A percentile compares a stretch with the other conserved stretches of the same genome.
Conservation (phyloP, 2,113 vertebrate genomes). For the Paramormyrops kingsleyae region DNA sequence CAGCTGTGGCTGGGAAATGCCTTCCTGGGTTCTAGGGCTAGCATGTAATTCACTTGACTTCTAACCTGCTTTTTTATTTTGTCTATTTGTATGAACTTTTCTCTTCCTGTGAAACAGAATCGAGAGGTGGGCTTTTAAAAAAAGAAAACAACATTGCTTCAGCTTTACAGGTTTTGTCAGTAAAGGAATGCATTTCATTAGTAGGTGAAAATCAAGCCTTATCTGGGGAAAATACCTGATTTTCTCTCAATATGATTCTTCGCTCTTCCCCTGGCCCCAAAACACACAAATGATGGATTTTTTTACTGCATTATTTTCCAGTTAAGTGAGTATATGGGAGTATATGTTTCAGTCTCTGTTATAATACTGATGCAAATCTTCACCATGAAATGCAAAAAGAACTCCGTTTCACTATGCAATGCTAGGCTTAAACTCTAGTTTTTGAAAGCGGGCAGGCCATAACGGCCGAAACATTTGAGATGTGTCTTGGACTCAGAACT, state of each 20-base stretch:
- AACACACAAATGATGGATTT: not conserved
- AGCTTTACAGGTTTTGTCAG: not conserved
- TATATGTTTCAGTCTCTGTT: not conserved
- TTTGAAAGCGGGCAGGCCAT: not conserved
- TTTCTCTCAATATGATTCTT: not conserved
- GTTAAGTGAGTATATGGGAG: not conserved
- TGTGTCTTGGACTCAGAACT: not conserved
- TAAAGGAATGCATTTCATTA: not conserved
- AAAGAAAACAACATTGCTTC: not conserved
- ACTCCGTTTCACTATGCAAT: not conserved
- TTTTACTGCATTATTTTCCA: not conserved
- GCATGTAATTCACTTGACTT: slow-evolving; percentile 17
- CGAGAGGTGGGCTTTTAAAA: not conserved
- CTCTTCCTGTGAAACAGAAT: not conserved
- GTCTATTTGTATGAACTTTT: slow-evolving; percentile 7
- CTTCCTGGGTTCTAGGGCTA: not conserved
- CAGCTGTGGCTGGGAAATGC: not conserved
- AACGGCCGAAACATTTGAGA: not conserved
- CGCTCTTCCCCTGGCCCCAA: not conserved
- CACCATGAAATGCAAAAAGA: not conserved
- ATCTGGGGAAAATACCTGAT: not conserved
- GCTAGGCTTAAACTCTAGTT: not conserved
- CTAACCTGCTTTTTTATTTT: slow-evolving; percentile 7
- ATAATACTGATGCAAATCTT: not conserved
- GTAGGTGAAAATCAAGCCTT: not conserved